Percentiles rank a stretch among this genome's conserved stretches.
Evolutionary conservation across 2,113 vertebrate genomes (phyloP).

Genomic region (Equus przewalskii): DNA sequence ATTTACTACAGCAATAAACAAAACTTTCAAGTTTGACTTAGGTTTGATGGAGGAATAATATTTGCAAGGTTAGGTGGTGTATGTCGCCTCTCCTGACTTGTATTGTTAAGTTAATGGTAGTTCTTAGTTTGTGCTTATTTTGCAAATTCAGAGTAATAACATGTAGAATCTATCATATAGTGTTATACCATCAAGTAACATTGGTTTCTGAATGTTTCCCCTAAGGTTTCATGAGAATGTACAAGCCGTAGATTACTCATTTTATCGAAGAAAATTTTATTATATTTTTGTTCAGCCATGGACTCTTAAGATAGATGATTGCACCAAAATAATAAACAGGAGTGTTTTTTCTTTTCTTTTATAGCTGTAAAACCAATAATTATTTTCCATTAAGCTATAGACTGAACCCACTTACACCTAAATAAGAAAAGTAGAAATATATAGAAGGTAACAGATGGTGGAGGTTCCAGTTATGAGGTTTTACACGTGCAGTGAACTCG

Average conservation of each 20-base stretch:
- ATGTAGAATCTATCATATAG: neutral
- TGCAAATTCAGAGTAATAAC: neutral
- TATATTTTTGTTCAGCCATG: neutral
- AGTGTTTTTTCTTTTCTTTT: neutral
- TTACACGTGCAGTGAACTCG: conserved; percentile 75
- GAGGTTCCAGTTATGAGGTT: conserved; percentile 78
- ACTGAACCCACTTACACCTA: neutral
- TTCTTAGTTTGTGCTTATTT: neutral
- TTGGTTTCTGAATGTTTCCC: conserved; percentile 7
- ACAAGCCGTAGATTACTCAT: neutral
- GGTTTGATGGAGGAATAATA: neutral
- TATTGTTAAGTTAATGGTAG: neutral
- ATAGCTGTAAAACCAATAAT: conserved; percentile 55
- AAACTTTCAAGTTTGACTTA: conserved; percentile 37
- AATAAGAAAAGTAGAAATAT: conserved; percentile 73
- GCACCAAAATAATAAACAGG: neutral
- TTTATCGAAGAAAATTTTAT: conserved; percentile 6
- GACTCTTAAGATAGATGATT: neutral
- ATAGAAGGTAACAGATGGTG: conserved; percentile 68
- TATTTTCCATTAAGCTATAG: conserved; percentile 57
- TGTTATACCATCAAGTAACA: neutral
- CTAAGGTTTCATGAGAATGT: neutral
- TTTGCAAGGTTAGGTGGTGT: neutral
- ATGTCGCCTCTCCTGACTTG: neutral
- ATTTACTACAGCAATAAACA: conserved; percentile 8